phyloP scores from a whole-genome alignment of 2,888 invertebrate genomes.

The Hirtodrosophila cameraria region DNA sequence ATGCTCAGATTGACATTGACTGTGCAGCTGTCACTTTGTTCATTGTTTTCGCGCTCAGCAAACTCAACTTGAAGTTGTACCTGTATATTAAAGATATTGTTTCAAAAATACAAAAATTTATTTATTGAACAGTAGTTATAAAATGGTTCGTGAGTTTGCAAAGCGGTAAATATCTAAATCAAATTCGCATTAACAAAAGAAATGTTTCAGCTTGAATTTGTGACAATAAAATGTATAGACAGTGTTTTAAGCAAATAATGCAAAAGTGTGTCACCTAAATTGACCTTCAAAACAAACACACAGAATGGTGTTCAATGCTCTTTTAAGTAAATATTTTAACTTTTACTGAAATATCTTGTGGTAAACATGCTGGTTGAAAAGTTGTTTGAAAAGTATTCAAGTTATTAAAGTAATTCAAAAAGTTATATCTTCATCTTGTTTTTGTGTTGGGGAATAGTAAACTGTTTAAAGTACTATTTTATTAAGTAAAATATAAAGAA shows the following conservation, averaged over 20 bases:
- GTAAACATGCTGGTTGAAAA: too few relatives aligned
- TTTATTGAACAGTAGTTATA: conserved; percentile 10
- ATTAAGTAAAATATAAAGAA: too few relatives aligned
- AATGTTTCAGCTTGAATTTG: conserved; percentile 1
- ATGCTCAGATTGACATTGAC: conserved; percentile 72
- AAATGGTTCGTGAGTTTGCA: conserved; percentile 49
- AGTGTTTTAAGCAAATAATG: conserved; percentile 10
- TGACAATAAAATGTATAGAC: conserved; percentile 13
- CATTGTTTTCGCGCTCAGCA: conserved; percentile 16
- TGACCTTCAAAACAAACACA: conserved; percentile 37
- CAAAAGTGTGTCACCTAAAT: conserved; percentile 5
- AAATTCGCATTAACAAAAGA: background rate
- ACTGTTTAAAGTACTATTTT: too few relatives aligned
- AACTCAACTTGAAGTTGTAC: conserved; percentile 7
- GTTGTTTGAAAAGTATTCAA: too few relatives aligned
- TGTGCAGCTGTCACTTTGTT: conserved; percentile 49
- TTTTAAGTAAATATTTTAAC: too few relatives aligned
- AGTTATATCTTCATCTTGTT: too few relatives aligned
- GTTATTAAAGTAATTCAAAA: too few relatives aligned
- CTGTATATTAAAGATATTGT: background rate
- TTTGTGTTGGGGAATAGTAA: too few relatives aligned
- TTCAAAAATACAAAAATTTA: conserved; percentile 5
- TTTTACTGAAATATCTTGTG: too few relatives aligned
- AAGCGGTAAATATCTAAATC: conserved; percentile 48
- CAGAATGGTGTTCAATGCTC: background rate